A percentile compares a stretch with the other conserved stretches of the same genome.
Conservation (phyloP, 2,888 invertebrate genomes). For the Limnephilus lunatus region DNA sequence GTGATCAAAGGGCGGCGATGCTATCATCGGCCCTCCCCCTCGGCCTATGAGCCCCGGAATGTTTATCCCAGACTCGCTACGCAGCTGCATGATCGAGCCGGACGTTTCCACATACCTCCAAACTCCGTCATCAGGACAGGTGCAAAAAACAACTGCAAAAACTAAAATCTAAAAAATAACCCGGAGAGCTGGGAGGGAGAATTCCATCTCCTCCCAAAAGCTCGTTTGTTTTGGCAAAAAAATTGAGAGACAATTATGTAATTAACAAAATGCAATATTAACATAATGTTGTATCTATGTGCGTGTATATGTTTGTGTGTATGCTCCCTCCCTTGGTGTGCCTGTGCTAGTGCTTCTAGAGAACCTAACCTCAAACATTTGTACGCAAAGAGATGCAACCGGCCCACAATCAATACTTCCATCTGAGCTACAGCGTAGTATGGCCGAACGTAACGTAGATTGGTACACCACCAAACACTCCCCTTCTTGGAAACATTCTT, state of each 20-base stretch:
- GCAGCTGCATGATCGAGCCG: constrained; percentile 97
- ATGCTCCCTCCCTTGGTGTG: constrained; percentile 29
- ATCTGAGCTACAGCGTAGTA: background rate
- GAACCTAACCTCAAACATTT: constrained; percentile 5
- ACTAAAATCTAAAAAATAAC: constrained; percentile 57
- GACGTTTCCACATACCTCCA: constrained; percentile 96
- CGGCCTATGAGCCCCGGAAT: constrained; percentile 76
- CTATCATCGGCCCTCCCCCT: constrained; percentile 14
- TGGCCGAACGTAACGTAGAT: background rate
- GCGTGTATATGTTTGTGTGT: constrained; percentile 56
- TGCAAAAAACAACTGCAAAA: constrained; percentile 74
- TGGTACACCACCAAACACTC: background rate
- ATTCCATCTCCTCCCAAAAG: constrained; percentile 26
- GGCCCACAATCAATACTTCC: constrained; percentile 10
- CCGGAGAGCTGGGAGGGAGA: constrained; percentile 39
- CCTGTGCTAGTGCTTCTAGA: constrained; percentile 18
- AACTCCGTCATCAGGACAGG: constrained; percentile 97
- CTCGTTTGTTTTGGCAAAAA: constrained; percentile 25
- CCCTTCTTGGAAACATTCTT: background rate
- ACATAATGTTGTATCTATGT: constrained; percentile 61
- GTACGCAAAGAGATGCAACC: constrained; percentile 23
- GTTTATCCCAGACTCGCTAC: constrained; percentile 95
- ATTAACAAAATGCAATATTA: constrained; percentile 60
- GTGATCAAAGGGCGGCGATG: constrained; percentile 47
- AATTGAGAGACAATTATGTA: constrained; percentile 71